phyloP scores from a whole-genome alignment of 1,140 invertebrate genomes.

The Hyposmocoma kahamanoa region DNA sequence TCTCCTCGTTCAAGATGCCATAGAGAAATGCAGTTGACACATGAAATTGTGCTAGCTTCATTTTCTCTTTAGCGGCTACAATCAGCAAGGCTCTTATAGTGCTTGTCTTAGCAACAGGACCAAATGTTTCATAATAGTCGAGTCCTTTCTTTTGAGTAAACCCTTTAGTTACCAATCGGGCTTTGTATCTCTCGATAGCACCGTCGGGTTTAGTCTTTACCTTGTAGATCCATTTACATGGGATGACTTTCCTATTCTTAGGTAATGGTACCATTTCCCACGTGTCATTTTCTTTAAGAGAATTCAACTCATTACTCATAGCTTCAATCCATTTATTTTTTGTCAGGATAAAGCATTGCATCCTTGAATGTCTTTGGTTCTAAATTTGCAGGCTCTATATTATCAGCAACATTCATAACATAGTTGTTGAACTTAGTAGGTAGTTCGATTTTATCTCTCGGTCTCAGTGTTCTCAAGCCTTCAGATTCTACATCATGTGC shows the following conservation, averaged over 20 bases:
- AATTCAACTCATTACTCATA: slow-evolving; percentile 1
- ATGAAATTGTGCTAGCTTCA: slow-evolving; percentile 14
- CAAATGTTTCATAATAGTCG: slow-evolving; percentile 35
- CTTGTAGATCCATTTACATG: slow-evolving; percentile 9
- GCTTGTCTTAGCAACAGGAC: slow-evolving; percentile 32
- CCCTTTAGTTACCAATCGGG: slow-evolving; percentile 29
- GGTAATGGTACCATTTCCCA: not conserved
- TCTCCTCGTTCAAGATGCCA: slow-evolving; percentile 52
- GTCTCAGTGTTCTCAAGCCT: not conserved
- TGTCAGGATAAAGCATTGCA: not conserved
- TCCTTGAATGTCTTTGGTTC: slow-evolving; percentile 2
- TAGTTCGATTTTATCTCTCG: not conserved
- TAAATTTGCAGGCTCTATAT: not conserved
- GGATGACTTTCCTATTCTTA: not conserved
- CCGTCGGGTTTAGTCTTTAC: slow-evolving; percentile 12
- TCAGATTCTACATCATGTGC: not conserved
- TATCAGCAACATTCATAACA: not conserved
- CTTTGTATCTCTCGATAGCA: slow-evolving; percentile 25
- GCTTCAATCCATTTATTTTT: slow-evolving; percentile 3
- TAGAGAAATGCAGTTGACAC: slow-evolving; percentile 59
- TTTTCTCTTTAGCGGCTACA: slow-evolving; percentile 18
- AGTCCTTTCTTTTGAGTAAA: slow-evolving; percentile 28
- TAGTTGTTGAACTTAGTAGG: not conserved
- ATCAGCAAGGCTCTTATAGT: slow-evolving; percentile 28
- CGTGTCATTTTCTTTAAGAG: not conserved